A percentile compares a stretch with the other conserved stretches of the same genome.
Evolutionary conservation across 2,888 invertebrate genomes (phyloP).

Genomic region (Phytoseiulus persimilis): DNA sequence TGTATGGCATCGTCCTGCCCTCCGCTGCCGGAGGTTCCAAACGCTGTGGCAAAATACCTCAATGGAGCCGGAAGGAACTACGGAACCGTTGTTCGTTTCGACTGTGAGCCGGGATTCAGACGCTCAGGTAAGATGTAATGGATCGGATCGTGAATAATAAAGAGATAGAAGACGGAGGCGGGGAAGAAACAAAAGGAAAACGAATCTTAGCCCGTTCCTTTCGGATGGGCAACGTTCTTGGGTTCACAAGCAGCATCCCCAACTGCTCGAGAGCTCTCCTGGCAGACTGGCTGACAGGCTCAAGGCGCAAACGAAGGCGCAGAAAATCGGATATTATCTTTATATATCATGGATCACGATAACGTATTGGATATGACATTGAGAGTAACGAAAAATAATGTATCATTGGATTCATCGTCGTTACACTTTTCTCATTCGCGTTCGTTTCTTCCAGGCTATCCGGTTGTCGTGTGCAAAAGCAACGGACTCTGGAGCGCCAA

Average conservation of each 20-base stretch:
- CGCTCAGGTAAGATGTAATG: constrained; percentile 58
- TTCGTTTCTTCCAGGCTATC: constrained; percentile 52
- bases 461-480: constrained; percentile 84
- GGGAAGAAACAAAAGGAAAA: neutral
- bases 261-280: neutral
- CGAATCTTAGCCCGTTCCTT: neutral
- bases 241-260: neutral
- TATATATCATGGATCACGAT: too few relatives aligned
- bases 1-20: constrained; percentile 87
- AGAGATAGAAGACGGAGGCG: neutral
- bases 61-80: constrained; percentile 86
- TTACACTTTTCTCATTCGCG: neutral
- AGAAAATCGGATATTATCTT: too few relatives aligned
- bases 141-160: neutral
- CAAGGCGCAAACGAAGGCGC: neutral
- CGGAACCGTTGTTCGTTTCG: constrained; percentile 82
- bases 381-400: neutral
- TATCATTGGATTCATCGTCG: neutral
- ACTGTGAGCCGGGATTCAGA: constrained; percentile 82
- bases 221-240: neutral
- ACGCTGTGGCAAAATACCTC: constrained; percentile 73
- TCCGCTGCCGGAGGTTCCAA: constrained; percentile 72
- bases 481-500: constrained; percentile 90
- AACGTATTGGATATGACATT: too few relatives aligned
- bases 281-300: neutral